Evolutionary conservation across 1,140 invertebrate genomes (phyloP).

Genomic region (Lucilia cuprina): DNA sequence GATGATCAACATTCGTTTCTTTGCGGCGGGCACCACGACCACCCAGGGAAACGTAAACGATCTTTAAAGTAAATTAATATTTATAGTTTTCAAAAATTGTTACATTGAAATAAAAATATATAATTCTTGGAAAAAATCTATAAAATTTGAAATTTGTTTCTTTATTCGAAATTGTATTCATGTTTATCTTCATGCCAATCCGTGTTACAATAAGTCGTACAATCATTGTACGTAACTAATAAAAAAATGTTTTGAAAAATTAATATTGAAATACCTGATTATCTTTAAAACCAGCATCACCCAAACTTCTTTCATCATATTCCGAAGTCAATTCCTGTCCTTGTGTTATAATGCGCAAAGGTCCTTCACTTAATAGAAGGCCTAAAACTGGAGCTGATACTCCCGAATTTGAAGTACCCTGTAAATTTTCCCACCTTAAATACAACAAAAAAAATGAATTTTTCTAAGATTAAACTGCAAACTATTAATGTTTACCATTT

Average conservation of each 20-base stretch:
- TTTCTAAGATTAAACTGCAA: too few relatives aligned
- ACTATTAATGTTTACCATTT: constrained; percentile 77
- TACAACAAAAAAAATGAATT: too few relatives aligned
- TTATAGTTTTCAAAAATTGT: background rate
- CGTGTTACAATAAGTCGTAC: too few relatives aligned
- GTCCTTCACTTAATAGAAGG: constrained; percentile 77
- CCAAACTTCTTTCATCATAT: constrained; percentile 88
- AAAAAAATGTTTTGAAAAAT: too few relatives aligned
- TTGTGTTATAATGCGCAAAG: constrained; percentile 89
- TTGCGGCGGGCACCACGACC: constrained; percentile 76
- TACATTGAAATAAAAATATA: too few relatives aligned
- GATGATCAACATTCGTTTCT: constrained; percentile 74
- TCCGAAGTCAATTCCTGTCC: constrained; percentile 93
- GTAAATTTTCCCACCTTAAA: constrained; percentile 57
- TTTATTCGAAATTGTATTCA: too few relatives aligned
- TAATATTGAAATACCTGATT: constrained; percentile 63
- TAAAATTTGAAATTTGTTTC: too few relatives aligned
- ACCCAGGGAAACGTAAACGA: constrained; percentile 89
- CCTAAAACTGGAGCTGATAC: constrained; percentile 64
- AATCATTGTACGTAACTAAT: too few relatives aligned
- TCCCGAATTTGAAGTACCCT: constrained; percentile 46
- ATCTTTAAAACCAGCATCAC: constrained; percentile 92
- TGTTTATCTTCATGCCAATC: too few relatives aligned
- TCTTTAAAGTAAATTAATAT: constrained; percentile 59
- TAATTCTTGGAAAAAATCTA: too few relatives aligned